Evolutionary conservation across 2,113 vertebrate species (phyloP).

Genomic region (Thunnus maccoyii): DNA sequence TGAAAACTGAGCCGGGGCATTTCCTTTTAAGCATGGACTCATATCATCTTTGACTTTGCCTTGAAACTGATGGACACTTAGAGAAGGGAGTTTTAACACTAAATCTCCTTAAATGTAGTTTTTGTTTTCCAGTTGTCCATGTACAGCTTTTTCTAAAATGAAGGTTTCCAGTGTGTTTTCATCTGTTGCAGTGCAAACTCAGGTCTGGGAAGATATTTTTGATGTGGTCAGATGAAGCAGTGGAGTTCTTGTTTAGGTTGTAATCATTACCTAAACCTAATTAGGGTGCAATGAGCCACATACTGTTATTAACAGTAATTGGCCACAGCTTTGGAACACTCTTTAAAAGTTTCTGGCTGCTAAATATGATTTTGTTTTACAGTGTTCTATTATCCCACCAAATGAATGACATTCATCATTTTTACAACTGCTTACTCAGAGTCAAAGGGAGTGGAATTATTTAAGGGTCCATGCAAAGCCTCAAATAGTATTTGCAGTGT

Average conservation of each 20-base stretch:
- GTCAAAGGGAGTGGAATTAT: slow-evolving; percentile 29
- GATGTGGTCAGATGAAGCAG: slow-evolving; percentile 66
- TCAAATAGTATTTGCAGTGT: slow-evolving; percentile 7
- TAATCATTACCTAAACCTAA: slow-evolving; percentile 77
- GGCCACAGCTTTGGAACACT: slow-evolving; percentile 69
- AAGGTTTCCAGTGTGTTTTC: slow-evolving; percentile 26
- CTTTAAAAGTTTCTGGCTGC: slow-evolving; percentile 49
- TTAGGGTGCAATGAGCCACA: slow-evolving; percentile 72
- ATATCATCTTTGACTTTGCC: slow-evolving; percentile 54
- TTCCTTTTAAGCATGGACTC: slow-evolving; percentile 57
- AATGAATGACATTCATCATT: slow-evolving; percentile 77
- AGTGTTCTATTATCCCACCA: slow-evolving; percentile 64
- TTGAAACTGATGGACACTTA: slow-evolving; percentile 13
- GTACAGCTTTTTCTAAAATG: slow-evolving; percentile 16
- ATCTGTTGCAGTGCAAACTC: slow-evolving; percentile 11
- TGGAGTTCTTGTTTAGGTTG: slow-evolving; percentile 60
- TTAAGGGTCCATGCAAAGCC: slow-evolving; percentile 29
- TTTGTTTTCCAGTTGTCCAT: neutral
- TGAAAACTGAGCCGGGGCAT: slow-evolving; percentile 64
- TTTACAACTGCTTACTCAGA: slow-evolving; percentile 61
- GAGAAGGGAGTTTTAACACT: slow-evolving; percentile 30
- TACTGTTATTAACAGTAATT: slow-evolving; percentile 68
- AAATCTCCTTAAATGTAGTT: slow-evolving; percentile 12
- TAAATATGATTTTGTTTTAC: slow-evolving; percentile 73
- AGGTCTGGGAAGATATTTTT: slow-evolving; percentile 32